phyloP scores from a whole-genome alignment of 1,140 invertebrate species.

The Reticulitermes speratus region DNA sequence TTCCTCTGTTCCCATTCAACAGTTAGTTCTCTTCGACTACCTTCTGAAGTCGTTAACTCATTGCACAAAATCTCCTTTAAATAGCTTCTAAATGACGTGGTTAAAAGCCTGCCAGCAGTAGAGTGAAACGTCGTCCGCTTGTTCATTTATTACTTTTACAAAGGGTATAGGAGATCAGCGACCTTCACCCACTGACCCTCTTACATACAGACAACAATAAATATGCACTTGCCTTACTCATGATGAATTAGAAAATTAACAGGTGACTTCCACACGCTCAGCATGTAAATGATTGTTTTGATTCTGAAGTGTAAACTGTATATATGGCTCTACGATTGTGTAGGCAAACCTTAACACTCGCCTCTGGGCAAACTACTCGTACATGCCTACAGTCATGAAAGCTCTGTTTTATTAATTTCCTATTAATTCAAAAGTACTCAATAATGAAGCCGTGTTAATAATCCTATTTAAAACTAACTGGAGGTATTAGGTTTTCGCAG shows the following conservation, averaged over 20 bases:
- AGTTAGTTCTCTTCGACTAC: not conserved
- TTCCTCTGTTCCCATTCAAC: not conserved
- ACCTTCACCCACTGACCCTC: slow-evolving; percentile 12
- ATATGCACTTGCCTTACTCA: not conserved
- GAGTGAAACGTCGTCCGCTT: not conserved
- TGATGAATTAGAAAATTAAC: not conserved
- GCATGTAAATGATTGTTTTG: not conserved
- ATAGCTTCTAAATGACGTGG: not conserved
- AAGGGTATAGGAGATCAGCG: not conserved
- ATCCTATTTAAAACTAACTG: too few species aligned
- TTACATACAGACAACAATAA: not conserved
- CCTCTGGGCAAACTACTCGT: too few species aligned
- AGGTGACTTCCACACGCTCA: not conserved
- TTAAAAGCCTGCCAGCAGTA: slow-evolving; percentile 10
- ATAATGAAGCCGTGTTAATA: too few species aligned
- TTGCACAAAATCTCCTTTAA: slow-evolving; percentile 17
- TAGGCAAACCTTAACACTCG: too few species aligned
- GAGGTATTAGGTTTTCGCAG: too few species aligned
- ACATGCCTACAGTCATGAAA: too few species aligned
- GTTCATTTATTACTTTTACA: slow-evolving; percentile 5
- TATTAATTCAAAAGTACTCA: too few species aligned
- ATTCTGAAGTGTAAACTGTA: not conserved
- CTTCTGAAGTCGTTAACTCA: not conserved
- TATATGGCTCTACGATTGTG: too few species aligned
- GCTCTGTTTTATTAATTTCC: too few species aligned